A percentile compares a stretch with the other conserved stretches of the same genome.
Evolutionary conservation across 2,888 invertebrate genomes (phyloP).

Genomic region (Dexiosoma caninum): DNA sequence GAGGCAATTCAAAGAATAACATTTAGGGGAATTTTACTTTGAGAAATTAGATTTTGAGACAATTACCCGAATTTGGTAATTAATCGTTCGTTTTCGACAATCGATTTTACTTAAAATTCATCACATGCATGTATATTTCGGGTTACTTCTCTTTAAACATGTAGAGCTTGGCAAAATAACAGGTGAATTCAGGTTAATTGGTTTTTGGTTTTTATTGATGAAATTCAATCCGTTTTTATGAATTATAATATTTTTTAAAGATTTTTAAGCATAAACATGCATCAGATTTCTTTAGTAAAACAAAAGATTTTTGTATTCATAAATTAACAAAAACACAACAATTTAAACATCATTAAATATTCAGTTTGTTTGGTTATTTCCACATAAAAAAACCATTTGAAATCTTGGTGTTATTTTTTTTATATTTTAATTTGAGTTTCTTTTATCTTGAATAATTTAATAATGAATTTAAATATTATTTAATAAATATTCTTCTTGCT

Average conservation of each 20-base stretch:
- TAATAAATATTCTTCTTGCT: too few species aligned
- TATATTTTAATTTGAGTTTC: neutral
- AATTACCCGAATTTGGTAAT: too few species aligned
- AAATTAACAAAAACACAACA: too few species aligned
- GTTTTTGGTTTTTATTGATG: neutral
- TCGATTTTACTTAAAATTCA: too few species aligned
- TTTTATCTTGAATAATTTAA: neutral
- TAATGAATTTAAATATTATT: neutral
- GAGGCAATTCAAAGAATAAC: too few species aligned
- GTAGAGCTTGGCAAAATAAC: neutral
- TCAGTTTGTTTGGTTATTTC: neutral
- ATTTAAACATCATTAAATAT: neutral
- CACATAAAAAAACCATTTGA: too few species aligned
- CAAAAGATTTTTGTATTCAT: neutral
- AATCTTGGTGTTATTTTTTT: neutral
- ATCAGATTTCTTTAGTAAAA: neutral
- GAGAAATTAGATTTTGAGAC: too few species aligned
- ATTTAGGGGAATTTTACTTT: too few species aligned
- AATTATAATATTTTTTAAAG: constrained; percentile 4
- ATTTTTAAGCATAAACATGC: neutral
- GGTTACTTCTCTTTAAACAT: neutral
- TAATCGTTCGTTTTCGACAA: too few species aligned
- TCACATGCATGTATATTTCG: too few species aligned
- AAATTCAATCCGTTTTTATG: neutral
- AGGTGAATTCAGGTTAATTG: constrained; percentile 2